Evolutionary conservation across 2,888 invertebrate genomes (phyloP).

Genomic region (Drosophila cognata): DNA sequence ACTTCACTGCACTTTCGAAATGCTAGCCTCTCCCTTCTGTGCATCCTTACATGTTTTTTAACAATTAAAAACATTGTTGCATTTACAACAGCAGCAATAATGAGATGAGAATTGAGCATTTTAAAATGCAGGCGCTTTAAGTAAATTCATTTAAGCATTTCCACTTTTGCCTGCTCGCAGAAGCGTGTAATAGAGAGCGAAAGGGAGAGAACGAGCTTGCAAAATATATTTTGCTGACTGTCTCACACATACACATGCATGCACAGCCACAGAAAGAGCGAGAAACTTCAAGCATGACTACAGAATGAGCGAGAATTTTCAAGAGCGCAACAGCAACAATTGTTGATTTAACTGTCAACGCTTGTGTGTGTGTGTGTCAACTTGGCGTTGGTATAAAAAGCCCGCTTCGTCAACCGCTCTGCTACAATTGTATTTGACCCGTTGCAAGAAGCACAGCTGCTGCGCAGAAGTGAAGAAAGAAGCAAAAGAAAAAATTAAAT

Average conservation of each 20-base stretch:
- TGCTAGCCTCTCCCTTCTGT: conserved; percentile 7
- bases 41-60: conserved; percentile 10
- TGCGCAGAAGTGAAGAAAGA: conserved; percentile 9
- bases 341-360: conserved; percentile 10
- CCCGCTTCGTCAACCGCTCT: conserved; percentile 3
- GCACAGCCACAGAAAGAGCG: conserved; percentile 54
- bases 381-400: conserved; percentile 66
- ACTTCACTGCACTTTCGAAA: conserved; percentile 68
- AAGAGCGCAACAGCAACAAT: conserved; percentile 46
- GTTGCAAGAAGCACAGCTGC: conserved; percentile 17
- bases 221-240: conserved; percentile 25
- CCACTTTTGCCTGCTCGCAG: neutral
- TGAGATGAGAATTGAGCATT: neutral
- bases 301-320: conserved; percentile 60
- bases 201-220: conserved; percentile 5
- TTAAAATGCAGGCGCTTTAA: conserved; percentile 20
- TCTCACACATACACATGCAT: conserved; percentile 3
- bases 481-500: neutral
- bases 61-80: conserved; percentile 18
- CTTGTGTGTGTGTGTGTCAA: conserved; percentile 37
- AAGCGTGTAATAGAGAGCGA: conserved; percentile 12
- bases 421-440: conserved; percentile 35
- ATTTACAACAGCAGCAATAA: conserved; percentile 6
- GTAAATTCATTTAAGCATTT: conserved; percentile 11
- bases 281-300: conserved; percentile 23